Base-by-base conservation (phyloP, 2,888 invertebrate species). In the Sisyra nigra region DNA sequence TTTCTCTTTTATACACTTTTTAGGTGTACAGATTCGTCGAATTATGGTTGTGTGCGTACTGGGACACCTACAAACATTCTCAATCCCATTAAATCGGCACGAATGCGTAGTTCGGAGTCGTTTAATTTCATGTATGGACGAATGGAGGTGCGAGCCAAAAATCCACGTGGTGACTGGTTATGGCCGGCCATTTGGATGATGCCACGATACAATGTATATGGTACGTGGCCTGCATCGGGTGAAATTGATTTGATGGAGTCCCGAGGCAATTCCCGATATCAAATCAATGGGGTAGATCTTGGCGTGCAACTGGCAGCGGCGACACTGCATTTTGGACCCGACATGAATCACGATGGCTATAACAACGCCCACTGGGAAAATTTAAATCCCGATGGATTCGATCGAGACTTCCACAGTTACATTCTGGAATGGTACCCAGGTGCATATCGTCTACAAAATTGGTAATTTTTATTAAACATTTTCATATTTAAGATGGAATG, bases 151-250 rank as follows among this genome's bases (percentile, higher is more conserved):
- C 63, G 72, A 42, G 80, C 80, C 2, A 76, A 75, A 57, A 62
- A 77, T 64, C 80, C 82, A 2, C 64, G 69, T 29, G 82, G 81
- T 11, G 80, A 81, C 57, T 80, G 80, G 80, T 55, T 80, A 6
- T 80, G 79, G 70, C 71, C 71, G 49, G 79, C 80, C 19, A 71
- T 81, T 49, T 80, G 80, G 80, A 55, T 82, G 58, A 62, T 78
- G 67, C 81, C 82, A 1, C 63, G 68, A 1, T 56, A 67, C 55
- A 74, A 76, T 52, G 57, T 56, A 0, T 82, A 82, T 55, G 79
- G 80, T 3, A 14, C 62, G 1, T 81, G 80, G 80, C 80, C 80
- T 1, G 56, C 72, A 3, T 80, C 79, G 15, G 82, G 81, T 3
- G 80, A 81, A 62, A 80, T 82, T 46, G 80, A 81, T 54, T 58